Evolutionary conservation across 2,888 invertebrate genomes (phyloP).

Genomic region (Drosophila kambysellisi): DNA sequence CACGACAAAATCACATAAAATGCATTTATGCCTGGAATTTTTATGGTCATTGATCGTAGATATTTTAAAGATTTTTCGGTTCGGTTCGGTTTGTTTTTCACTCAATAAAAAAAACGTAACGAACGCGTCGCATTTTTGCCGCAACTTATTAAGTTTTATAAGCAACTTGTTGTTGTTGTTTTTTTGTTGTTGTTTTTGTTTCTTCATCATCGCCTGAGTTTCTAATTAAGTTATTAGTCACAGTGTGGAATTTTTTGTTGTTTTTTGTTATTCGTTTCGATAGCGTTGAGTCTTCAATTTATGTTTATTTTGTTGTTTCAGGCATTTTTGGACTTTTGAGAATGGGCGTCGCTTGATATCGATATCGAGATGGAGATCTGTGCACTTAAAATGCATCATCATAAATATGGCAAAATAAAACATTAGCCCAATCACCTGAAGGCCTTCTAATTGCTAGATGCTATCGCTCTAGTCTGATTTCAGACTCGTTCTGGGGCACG

Average conservation of each 20-base stretch:
- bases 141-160: constrained; percentile 68
- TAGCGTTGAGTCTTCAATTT: constrained; percentile 35
- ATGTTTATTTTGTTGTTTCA: constrained; percentile 5
- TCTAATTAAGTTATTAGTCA: constrained; percentile 83
- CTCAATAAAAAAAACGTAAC: constrained; percentile 63
- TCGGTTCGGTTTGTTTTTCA: constrained; percentile 73
- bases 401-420: constrained; percentile 72
- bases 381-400: constrained; percentile 71
- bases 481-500: constrained; percentile 38
- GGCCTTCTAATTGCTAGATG: constrained; percentile 56
- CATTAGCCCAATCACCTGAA: constrained; percentile 50
- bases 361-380: constrained; percentile 37
- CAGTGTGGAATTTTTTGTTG: constrained; percentile 67
- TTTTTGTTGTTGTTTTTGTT: constrained; percentile 18
- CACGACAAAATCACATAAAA: constrained; percentile 51
- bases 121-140: constrained; percentile 64
- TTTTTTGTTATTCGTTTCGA: constrained; percentile 8
- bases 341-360: constrained; percentile 53
- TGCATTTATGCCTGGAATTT: constrained; percentile 75
- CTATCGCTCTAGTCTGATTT: constrained; percentile 45
- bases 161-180: constrained; percentile 35
- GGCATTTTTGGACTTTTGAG: constrained; percentile 18
- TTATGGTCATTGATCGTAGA: constrained; percentile 57
- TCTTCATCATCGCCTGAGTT: constrained; percentile 45
- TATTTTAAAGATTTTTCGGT: constrained; percentile 62